Conservation (phyloP, 2,888 invertebrate genomes). For the Mythimna impura region DNA sequence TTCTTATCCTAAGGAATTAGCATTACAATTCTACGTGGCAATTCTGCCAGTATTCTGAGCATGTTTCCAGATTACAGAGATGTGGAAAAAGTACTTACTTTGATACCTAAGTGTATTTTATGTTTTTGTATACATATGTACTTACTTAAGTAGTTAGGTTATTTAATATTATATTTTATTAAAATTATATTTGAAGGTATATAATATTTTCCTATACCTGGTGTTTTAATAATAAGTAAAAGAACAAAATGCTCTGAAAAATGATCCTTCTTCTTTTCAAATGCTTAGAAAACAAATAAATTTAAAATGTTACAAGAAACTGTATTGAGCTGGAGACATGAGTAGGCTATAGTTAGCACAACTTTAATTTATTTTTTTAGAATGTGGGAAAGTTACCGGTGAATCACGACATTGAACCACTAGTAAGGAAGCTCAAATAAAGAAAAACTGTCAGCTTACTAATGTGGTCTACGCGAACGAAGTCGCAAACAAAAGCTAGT, state of each 20-base stretch:
- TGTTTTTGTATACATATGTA: no score
- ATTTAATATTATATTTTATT: no score
- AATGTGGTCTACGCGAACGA: conserved; percentile 51
- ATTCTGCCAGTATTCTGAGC: no score
- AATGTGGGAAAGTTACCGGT: conserved; percentile 50
- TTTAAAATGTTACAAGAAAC: conserved; percentile 6
- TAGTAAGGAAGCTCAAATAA: conserved; percentile 40
- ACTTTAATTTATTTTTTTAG: conserved; percentile 30
- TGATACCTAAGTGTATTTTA: no score
- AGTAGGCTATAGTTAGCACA: neutral
- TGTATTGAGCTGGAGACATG: neutral
- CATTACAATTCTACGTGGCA: no score
- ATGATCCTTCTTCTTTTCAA: neutral
- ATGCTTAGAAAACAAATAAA: neutral
- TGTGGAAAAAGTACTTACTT: no score
- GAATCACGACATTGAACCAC: conserved; percentile 44
- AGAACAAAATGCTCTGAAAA: neutral
- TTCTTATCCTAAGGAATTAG: no score
- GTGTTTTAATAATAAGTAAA: no score
- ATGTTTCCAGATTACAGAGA: no score
- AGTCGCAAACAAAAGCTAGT: conserved; percentile 58
- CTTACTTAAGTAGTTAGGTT: no score
- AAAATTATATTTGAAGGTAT: no score
- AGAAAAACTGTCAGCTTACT: conserved; percentile 59
- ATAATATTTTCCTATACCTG: no score